Evolutionary conservation across 2,113 vertebrate genomes (phyloP).

Genomic region (Stigmatopora nigra): DNA sequence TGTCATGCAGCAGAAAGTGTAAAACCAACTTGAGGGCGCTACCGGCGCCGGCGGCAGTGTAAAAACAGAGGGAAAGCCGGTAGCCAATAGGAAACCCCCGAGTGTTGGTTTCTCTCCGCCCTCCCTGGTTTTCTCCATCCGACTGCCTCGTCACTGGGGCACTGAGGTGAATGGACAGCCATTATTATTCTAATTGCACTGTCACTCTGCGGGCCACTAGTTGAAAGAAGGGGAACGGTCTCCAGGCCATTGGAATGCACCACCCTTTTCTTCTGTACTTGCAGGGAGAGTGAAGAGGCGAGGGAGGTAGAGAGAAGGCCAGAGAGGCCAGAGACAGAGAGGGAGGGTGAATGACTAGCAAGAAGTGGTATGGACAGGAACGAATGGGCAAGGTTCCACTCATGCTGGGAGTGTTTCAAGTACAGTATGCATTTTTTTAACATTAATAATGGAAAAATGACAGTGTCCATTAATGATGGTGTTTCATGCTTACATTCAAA

Average conservation of each 20-base stretch:
- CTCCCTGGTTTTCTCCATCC: constrained; percentile 19
- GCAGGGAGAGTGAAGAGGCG: constrained; percentile 31
- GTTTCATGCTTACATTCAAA: too few relatives aligned
- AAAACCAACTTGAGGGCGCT: constrained; percentile 59
- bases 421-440: neutral
- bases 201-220: constrained; percentile 65
- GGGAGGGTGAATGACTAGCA: neutral
- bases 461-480: too few relatives aligned
- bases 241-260: constrained; percentile 74
- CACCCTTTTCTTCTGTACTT: constrained; percentile 63
- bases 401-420: neutral
- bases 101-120: constrained; percentile 19
- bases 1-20: constrained; percentile 42
- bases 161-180: constrained; percentile 68
- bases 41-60: constrained; percentile 53
- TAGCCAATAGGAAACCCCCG: constrained; percentile 53
- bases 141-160: constrained; percentile 54
- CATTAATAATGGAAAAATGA: too few relatives aligned
- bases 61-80: constrained; percentile 61
- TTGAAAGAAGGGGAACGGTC: constrained; percentile 70
- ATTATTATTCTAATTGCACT: constrained; percentile 77
- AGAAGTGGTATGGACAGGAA: neutral
- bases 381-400: neutral
- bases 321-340: constrained; percentile 12
- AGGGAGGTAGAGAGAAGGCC: constrained; percentile 12